phyloP scores from a whole-genome alignment of 2,888 invertebrate species.

The Thereva unica region DNA sequence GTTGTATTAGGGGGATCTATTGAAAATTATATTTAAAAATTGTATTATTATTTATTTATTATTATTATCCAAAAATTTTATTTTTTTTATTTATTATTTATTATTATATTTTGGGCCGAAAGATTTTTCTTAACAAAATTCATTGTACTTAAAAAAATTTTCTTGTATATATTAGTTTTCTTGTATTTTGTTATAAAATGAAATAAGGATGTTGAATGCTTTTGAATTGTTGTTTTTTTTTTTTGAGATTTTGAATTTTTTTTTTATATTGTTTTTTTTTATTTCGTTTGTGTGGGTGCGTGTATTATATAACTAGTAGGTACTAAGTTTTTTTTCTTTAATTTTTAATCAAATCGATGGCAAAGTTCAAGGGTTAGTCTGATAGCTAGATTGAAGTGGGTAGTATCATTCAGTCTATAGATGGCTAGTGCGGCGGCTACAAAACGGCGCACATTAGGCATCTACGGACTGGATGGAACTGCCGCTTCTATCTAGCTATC shows the following conservation, averaged over 20 bases:
- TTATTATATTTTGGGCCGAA: slow-evolving; percentile 28
- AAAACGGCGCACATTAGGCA: too few relatives aligned
- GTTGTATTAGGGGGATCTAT: slow-evolving; percentile 42
- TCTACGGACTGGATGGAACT: too few relatives aligned
- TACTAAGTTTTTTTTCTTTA: too few relatives aligned
- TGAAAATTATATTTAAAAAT: slow-evolving; percentile 43
- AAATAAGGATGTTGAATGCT: slow-evolving; percentile 44
- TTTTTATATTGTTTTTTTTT: neutral
- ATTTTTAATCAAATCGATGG: too few relatives aligned
- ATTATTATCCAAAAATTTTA: slow-evolving; percentile 24
- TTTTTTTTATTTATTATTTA: slow-evolving; percentile 29
- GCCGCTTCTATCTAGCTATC: too few relatives aligned
- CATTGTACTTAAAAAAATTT: slow-evolving; percentile 41
- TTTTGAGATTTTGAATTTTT: slow-evolving; percentile 14
- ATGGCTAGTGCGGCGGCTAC: too few relatives aligned
- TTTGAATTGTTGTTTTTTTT: slow-evolving; percentile 28
- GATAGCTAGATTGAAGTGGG: too few relatives aligned
- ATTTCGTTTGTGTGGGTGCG: neutral
- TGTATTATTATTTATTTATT: slow-evolving; percentile 16
- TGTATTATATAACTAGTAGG: too few relatives aligned
- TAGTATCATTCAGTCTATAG: too few relatives aligned
- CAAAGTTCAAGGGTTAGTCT: too few relatives aligned
- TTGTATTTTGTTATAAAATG: slow-evolving; percentile 39
- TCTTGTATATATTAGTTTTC: slow-evolving; percentile 29
- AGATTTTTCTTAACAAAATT: slow-evolving; percentile 40